These are phyloP conservation scores for Takifugu flavidus DNA, from an alignment of 2,113 vertebrate species.

Conservation along the genomic window DNA sequence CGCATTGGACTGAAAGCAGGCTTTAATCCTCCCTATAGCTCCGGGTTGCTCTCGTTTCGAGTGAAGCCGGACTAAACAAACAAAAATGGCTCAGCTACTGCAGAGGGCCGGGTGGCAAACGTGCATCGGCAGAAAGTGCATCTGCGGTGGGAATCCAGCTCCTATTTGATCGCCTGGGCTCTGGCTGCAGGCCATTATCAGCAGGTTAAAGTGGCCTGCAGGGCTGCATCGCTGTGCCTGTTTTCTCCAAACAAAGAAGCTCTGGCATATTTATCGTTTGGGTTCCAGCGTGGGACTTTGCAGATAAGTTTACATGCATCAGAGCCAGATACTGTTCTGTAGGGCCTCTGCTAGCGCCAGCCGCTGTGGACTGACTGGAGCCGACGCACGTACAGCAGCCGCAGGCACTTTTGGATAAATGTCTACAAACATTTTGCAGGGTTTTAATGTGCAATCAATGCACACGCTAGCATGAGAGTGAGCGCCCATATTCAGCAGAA, in stretches of 20 bases:
- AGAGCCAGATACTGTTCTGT: slow-evolving; percentile 50
- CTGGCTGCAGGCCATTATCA: slow-evolving; percentile 54
- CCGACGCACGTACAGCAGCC: slow-evolving; percentile 23
- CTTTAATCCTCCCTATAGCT: slow-evolving; percentile 56
- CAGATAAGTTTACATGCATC: slow-evolving; percentile 53
- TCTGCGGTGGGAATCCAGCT: slow-evolving; percentile 35
- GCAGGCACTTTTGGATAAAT: slow-evolving; percentile 45
- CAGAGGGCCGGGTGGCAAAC: slow-evolving; percentile 20
- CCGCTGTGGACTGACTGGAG: too few species aligned
- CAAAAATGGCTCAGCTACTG: slow-evolving; percentile 40
- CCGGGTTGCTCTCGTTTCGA: slow-evolving; percentile 57
- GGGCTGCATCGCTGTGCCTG: slow-evolving; percentile 24
- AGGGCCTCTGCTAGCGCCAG: slow-evolving; percentile 36
- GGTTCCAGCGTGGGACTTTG: slow-evolving; percentile 45
- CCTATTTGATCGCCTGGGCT: slow-evolving; percentile 31
- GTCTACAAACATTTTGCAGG: slow-evolving; percentile 47
- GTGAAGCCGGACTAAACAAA: slow-evolving; percentile 54
- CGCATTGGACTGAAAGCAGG: slow-evolving; percentile 29
- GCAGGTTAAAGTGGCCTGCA: slow-evolving; percentile 42
- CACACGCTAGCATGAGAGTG: background rate
- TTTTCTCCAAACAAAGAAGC: slow-evolving; percentile 51
- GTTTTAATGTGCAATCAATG: slow-evolving; percentile 20
- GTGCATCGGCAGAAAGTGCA: slow-evolving; percentile 34
- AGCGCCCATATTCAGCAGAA: slow-evolving; percentile 31
- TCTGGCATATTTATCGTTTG: slow-evolving; percentile 50